Evolutionary conservation across 2,888 invertebrate genomes (phyloP), one percentile per base, ranked within the genome.

Genomic region (Sicus ferrugineus): DNA sequence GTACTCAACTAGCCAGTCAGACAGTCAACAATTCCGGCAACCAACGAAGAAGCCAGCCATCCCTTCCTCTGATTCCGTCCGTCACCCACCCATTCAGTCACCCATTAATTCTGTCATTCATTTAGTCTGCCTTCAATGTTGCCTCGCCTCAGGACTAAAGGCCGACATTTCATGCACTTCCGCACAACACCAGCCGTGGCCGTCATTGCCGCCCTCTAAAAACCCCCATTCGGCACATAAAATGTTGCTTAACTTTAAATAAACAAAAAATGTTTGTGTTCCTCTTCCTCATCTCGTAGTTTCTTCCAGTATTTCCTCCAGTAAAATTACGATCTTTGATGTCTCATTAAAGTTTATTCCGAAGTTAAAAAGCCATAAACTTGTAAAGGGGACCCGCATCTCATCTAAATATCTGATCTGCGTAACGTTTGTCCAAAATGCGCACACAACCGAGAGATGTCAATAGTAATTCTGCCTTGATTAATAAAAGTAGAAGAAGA

Each of bases 311-410:
- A 30, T 16, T 30, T 14, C 31, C 28, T 28, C n/a, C 23, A 30
- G 14, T 7, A 30, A 61, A 42, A 23, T 23, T 11, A 26, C 38
- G 42, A 23, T 61, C n/a, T 61, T 61, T 61, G 26, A 61, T 38
- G 61, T 42, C 16, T 61, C 61, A 61, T 61, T 61, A 61, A 61
- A 61, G 61, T 61, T 61, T 61, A 61, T 61, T 26, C 30, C 38
- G 38, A 42, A 23, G 61, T 61, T 61, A 61, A 42, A 61, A 61
- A n/a, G 61, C 61, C 26, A 61, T 61, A 61, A 61, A 61, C 26
- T 2, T 9, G 42, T 16, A 54, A 4, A 61, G 11, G 2, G 14
- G 23, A 7, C 23, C 19, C n/a, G 23, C 38, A 61, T n/a, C n/a
- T n/a, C n/a, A 61, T 61, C 26, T 28, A 54, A 61, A 38, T 26